A percentile compares a stretch with the other conserved stretches of the same genome.
Conservation (phyloP, 2,113 vertebrate species). For the Oxygymnocypris stewartii region DNA sequence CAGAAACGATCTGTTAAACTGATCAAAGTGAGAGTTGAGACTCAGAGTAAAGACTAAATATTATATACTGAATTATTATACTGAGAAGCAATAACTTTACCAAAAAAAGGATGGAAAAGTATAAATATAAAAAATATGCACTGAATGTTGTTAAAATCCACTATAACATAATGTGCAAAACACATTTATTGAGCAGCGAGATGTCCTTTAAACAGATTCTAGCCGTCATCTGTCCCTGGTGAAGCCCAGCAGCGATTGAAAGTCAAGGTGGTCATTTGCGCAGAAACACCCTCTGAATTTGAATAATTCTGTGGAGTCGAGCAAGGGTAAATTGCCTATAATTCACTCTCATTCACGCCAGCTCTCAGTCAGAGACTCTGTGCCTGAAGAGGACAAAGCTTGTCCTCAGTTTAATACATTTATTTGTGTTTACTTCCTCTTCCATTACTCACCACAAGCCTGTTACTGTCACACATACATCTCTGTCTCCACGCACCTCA, state of each 20-base stretch:
- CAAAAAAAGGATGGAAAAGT: background rate
- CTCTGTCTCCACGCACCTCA: conserved; percentile 44
- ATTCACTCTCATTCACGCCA: conserved; percentile 22
- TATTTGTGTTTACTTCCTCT: conserved; percentile 38
- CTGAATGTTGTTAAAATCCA: background rate
- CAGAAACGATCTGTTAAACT: too few relatives aligned
- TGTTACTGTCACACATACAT: conserved; percentile 34
- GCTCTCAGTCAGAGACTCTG: background rate
- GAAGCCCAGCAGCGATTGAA: conserved; percentile 6
- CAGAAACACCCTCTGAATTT: conserved; percentile 21
- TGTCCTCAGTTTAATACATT: conserved; percentile 21
- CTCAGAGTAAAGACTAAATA: too few relatives aligned
- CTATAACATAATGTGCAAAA: background rate
- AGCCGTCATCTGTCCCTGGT: background rate
- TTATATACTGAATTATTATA: background rate
- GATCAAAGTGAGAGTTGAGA: too few relatives aligned
- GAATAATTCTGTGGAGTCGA: conserved; percentile 30
- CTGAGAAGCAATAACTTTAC: background rate
- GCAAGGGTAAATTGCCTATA: conserved; percentile 17
- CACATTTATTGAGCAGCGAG: background rate
- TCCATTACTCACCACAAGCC: conserved; percentile 32
- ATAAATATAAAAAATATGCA: background rate
- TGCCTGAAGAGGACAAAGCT: background rate
- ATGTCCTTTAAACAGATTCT: background rate
- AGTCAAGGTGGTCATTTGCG: conserved; percentile 16